Evolutionary conservation across 2,888 invertebrate species (phyloP).

Genomic region (Caenorhabditis macrosperma): DNA sequence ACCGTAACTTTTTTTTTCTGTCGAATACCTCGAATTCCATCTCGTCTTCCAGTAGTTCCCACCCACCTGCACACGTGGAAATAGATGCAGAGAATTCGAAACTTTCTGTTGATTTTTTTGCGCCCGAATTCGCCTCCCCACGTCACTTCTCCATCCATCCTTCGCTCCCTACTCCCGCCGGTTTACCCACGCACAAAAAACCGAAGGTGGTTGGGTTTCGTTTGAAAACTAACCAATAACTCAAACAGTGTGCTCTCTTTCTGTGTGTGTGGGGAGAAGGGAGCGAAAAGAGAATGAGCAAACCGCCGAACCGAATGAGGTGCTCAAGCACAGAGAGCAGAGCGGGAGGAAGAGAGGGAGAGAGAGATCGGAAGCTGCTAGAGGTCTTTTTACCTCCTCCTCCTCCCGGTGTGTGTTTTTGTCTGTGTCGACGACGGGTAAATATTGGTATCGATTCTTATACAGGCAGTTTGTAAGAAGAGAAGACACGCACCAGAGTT

Average conservation of each 20-base stretch:
- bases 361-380: slow-evolving; percentile 8
- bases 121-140: no score
- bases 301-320: not conserved
- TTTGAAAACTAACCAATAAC: slow-evolving; percentile 4
- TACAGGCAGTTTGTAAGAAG: no score
- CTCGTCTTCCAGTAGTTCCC: no score
- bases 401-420: not conserved
- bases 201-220: no score
- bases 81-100: not conserved
- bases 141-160: not conserved
- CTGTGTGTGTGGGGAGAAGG: no score
- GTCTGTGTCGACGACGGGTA: not conserved
- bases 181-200: not conserved
- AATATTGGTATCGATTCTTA: slow-evolving; percentile 18
- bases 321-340: slow-evolving; percentile 13
- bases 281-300: not conserved
- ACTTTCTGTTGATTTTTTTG: not conserved
- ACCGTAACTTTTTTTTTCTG: no score
- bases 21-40: not conserved
- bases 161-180: not conserved
- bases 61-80: not conserved
- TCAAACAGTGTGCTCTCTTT: slow-evolving; percentile 12
- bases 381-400: not conserved
- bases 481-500: no score
- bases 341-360: no score